Evolutionary conservation across 2,113 vertebrate species (phyloP).

Genomic region (Pterocles gutturalis): DNA sequence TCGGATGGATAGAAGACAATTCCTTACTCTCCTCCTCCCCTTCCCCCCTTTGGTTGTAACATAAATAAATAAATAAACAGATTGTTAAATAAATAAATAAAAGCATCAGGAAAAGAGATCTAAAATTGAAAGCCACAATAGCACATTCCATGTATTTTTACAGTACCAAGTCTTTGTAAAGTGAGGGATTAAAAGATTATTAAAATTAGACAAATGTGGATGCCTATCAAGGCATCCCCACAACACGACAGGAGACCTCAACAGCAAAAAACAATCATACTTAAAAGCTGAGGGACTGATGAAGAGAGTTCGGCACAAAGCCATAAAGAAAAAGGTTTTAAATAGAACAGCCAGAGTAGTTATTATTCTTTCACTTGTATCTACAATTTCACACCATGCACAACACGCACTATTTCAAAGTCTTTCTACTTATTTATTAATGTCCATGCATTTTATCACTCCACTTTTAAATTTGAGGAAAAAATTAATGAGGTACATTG

Average conservation of each 20-base stretch:
- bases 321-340: slow-evolving; percentile 6
- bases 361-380: background rate
- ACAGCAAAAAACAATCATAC: slow-evolving; percentile 22
- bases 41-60: background rate
- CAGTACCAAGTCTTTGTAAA: slow-evolving; percentile 17
- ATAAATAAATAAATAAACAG: background rate
- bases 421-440: slow-evolving; percentile 64
- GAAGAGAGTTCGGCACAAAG: slow-evolving; percentile 23
- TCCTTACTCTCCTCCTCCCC: background rate
- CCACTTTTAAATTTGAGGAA: background rate
- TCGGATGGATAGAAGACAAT: background rate
- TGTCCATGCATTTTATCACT: background rate
- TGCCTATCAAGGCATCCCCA: background rate
- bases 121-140: background rate
- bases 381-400: slow-evolving; percentile 31
- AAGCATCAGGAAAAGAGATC: background rate
- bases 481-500: background rate
- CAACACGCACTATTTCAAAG: slow-evolving; percentile 62
- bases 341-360: slow-evolving; percentile 1
- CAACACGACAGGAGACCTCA: slow-evolving; percentile 20
- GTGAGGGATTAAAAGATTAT: slow-evolving; percentile 26
- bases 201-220: background rate
- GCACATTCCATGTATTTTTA: background rate
- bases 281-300: slow-evolving; percentile 41
- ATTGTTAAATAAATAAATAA: background rate